Evolutionary conservation across 2,113 vertebrate species (phyloP).

Genomic region (Dolichallabes microphthalmus): DNA sequence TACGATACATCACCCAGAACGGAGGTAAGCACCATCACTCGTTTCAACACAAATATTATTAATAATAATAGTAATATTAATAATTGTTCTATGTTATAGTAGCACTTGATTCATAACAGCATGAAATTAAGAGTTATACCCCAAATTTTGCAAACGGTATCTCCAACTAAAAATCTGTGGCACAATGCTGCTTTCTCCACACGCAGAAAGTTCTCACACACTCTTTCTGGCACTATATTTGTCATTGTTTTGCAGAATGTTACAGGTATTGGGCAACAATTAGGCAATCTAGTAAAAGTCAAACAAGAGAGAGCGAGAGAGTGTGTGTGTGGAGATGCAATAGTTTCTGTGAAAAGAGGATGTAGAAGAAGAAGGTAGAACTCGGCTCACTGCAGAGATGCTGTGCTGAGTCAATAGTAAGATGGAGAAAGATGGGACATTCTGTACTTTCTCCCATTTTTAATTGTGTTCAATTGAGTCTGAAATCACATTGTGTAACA

Average conservation of each 20-base stretch:
- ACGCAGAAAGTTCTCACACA: slow-evolving; percentile 12
- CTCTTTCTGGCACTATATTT: slow-evolving; percentile 53
- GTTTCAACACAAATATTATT: background rate
- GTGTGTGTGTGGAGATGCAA: slow-evolving; percentile 44
- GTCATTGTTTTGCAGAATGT: slow-evolving; percentile 36
- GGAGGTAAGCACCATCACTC: slow-evolving; percentile 76
- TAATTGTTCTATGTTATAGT: background rate
- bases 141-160: too few relatives aligned
- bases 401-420: slow-evolving; percentile 44
- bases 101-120: background rate
- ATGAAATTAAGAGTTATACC: background rate
- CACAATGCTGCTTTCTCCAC: background rate
- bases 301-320: slow-evolving; percentile 58
- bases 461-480: background rate
- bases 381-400: slow-evolving; percentile 48
- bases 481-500: background rate
- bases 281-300: slow-evolving; percentile 65
- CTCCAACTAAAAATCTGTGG: background rate
- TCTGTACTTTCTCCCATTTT: slow-evolving; percentile 43
- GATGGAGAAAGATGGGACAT: slow-evolving; percentile 53
- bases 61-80: background rate
- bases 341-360: slow-evolving; percentile 64
- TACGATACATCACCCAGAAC: slow-evolving; percentile 96
- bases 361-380: slow-evolving; percentile 49
- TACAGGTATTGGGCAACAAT: slow-evolving; percentile 68